Conservation (phyloP, 2,888 invertebrate genomes). For the Aplocera efformata region DNA sequence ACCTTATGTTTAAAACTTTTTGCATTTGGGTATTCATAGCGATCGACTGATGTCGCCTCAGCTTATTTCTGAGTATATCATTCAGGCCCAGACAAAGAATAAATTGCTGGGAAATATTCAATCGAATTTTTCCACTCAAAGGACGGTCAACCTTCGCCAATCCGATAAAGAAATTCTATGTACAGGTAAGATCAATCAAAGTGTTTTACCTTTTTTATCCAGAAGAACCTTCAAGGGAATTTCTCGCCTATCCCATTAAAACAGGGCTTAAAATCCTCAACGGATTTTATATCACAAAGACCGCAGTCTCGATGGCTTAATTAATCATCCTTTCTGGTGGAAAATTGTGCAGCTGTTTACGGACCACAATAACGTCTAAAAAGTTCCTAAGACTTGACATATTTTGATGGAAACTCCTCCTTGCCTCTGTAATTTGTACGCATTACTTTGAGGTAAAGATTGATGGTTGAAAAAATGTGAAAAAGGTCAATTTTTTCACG, state of each 20-base stretch:
- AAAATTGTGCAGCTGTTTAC: slow-evolving; percentile 60
- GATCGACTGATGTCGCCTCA: too few relatives aligned
- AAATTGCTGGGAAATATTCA: too few relatives aligned
- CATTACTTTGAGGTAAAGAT: too few relatives aligned
- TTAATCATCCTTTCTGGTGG: slow-evolving; percentile 65
- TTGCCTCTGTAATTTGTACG: slow-evolving; percentile 1
- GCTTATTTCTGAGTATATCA: too few relatives aligned
- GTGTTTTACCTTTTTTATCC: slow-evolving; percentile 14
- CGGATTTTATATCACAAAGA: slow-evolving; percentile 11
- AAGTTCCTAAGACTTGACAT: slow-evolving; percentile 46
- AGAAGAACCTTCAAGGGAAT: neutral
- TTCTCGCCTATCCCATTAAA: slow-evolving; percentile 2
- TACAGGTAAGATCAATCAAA: slow-evolving; percentile 22
- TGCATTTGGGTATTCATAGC: too few relatives aligned
- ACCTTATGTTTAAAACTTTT: too few relatives aligned
- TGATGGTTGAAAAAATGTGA: too few relatives aligned
- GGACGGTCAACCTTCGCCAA: slow-evolving; percentile 1
- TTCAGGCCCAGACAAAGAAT: too few relatives aligned
- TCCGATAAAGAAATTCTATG: slow-evolving; percentile 12
- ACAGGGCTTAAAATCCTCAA: slow-evolving; percentile 3
- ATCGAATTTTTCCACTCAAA: slow-evolving; percentile 22
- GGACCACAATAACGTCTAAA: slow-evolving; percentile 60
- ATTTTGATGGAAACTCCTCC: slow-evolving; percentile 34
- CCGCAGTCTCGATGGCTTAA: slow-evolving; percentile 47
- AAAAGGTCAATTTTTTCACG: too few relatives aligned